These are phyloP conservation scores for Drosophila parvula DNA, from an alignment of 1,140 invertebrate genomes.

Conservation along the genomic window DNA sequence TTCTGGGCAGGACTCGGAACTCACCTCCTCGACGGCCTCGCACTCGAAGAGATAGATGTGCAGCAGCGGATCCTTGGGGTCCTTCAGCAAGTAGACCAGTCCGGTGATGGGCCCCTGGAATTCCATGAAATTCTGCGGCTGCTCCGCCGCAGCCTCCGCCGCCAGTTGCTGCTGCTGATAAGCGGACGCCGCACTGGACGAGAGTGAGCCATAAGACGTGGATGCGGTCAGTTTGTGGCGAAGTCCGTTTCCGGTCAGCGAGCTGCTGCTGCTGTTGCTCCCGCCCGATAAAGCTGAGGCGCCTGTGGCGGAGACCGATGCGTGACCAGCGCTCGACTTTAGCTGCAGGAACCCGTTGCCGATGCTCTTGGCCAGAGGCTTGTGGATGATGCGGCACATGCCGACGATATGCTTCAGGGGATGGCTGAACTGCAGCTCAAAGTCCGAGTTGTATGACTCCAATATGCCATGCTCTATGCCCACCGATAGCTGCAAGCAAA, in stretches of 20 bases:
- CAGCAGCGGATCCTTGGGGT: constrained; percentile 87
- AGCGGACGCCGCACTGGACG: constrained; percentile 71
- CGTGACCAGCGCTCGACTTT: constrained; percentile 50
- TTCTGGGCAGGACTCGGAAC: constrained; percentile 58
- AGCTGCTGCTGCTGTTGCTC: constrained; percentile 16
- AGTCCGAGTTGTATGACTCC: constrained; percentile 87
- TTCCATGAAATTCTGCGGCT: constrained; percentile 81
- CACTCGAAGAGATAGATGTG: constrained; percentile 88
- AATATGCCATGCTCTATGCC: constrained; percentile 87
- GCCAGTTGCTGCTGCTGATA: constrained; percentile 66
- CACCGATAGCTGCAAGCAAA: constrained; percentile 86
- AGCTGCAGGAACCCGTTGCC: constrained; percentile 80
- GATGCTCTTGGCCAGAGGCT: constrained; percentile 70
- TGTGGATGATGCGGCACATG: constrained; percentile 83
- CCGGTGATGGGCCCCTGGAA: constrained; percentile 81
- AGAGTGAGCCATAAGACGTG: constrained; percentile 79
- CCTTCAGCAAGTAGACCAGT: constrained; percentile 87
- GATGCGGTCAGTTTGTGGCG: constrained; percentile 75
- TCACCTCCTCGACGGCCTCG: constrained; percentile 87
- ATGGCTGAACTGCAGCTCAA: constrained; percentile 87
- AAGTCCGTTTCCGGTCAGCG: constrained; percentile 61
- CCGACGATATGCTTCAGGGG: constrained; percentile 86
- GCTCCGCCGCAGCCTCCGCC: constrained; percentile 58
- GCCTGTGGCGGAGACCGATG: constrained; percentile 20
- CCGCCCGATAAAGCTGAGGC: constrained; percentile 29